phyloP scores from a whole-genome alignment of 2,797 vertebrate genomes.

The Nannoperca australis region DNA sequence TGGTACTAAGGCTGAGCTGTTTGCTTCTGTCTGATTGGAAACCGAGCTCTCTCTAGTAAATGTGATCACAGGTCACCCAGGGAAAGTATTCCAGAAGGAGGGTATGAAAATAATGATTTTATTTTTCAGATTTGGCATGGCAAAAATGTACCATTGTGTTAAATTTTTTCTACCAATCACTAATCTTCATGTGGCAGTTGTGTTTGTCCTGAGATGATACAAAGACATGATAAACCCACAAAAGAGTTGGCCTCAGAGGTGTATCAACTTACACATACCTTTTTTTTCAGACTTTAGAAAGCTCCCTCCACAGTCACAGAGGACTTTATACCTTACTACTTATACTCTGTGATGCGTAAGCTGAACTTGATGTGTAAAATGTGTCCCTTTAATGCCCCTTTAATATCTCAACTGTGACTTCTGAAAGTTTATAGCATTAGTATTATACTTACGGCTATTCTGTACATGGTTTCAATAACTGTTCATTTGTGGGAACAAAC shows the following conservation, averaged over 20 bases:
- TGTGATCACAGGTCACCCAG: slow-evolving; percentile 5
- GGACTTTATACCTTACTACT: neutral
- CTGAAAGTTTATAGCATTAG: neutral
- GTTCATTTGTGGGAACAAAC: neutral
- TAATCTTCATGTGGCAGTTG: neutral
- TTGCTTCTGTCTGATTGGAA: slow-evolving; percentile 54
- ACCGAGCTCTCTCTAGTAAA: slow-evolving; percentile 36
- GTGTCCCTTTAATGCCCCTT: neutral
- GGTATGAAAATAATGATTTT: neutral
- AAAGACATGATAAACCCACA: too few relatives aligned
- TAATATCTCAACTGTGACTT: neutral
- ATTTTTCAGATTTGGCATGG: neutral
- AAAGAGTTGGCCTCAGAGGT: neutral
- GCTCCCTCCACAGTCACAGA: neutral
- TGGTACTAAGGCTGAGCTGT: slow-evolving; percentile 63
- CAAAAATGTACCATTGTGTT: neutral
- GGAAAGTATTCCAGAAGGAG: slow-evolving; percentile 9
- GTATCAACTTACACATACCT: neutral
- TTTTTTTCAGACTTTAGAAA: neutral
- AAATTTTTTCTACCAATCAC: neutral
- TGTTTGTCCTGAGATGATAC: neutral
- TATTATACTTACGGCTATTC: neutral
- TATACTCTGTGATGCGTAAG: neutral
- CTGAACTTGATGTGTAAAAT: neutral
- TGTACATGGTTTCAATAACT: neutral